Conservation (phyloP, 1,140 invertebrate species). For the Holotrichia oblita region DNA sequence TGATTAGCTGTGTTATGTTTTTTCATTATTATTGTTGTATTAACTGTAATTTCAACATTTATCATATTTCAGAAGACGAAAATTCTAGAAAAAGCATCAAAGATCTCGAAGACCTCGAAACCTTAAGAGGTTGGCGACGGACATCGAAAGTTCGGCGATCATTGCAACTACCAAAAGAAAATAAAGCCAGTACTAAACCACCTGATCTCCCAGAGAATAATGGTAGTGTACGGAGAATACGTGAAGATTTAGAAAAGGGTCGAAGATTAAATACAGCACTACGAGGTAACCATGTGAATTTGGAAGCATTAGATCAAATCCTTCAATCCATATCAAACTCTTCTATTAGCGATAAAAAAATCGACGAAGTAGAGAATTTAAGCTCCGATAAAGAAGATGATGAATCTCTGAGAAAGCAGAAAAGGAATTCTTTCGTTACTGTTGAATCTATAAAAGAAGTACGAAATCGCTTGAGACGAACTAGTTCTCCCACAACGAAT, state of each 20-base stretch:
- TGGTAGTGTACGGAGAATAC: slow-evolving; percentile 64
- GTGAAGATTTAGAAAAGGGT: slow-evolving; percentile 65
- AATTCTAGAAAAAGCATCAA: slow-evolving; percentile 53
- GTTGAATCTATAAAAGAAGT: slow-evolving; percentile 69
- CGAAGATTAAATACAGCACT: slow-evolving; percentile 63
- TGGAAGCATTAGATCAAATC: slow-evolving; percentile 63
- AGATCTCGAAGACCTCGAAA: slow-evolving; percentile 57
- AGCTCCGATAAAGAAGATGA: slow-evolving; percentile 58
- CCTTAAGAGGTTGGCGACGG: slow-evolving; percentile 65
- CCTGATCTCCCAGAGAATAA: slow-evolving; percentile 65
- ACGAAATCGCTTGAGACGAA: slow-evolving; percentile 64
- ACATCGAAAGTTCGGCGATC: slow-evolving; percentile 69
- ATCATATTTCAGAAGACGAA: slow-evolving; percentile 48
- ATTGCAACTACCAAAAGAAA: slow-evolving; percentile 68
- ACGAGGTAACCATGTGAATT: slow-evolving; percentile 63
- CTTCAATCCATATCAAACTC: slow-evolving; percentile 59
- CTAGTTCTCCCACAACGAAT: slow-evolving; percentile 60
- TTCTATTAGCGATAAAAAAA: slow-evolving; percentile 45
- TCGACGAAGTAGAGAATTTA: slow-evolving; percentile 60
- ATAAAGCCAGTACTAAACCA: slow-evolving; percentile 54
- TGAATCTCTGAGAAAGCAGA: slow-evolving; percentile 58
- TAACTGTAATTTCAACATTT: no score
- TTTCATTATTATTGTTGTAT: no score
- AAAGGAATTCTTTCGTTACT: slow-evolving; percentile 66
- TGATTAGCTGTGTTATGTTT: no score